Evolutionary conservation across 2,113 vertebrate genomes (phyloP), one percentile per base, ranked within the genome.

Genomic region (Salminus brasiliensis): DNA sequence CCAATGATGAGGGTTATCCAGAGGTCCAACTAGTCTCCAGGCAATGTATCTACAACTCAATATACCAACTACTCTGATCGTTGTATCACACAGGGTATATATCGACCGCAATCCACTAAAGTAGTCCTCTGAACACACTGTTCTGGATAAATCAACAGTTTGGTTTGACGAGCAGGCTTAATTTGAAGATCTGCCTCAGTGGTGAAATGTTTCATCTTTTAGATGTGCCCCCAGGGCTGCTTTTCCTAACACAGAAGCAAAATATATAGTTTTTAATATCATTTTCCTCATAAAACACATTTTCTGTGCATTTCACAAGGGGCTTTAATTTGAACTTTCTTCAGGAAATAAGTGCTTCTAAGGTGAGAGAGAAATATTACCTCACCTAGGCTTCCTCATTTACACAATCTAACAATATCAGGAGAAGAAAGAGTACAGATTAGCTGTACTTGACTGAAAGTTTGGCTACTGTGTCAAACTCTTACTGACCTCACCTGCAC

Each of bases 1-100:
- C 32, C 71, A 78, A 86, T 89, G 84, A 88, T 85, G 83, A 88
- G 84, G 84, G 82, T 86, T 85, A 81, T 76, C 77, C 43, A 10
- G 78, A 72, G 36, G 87, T 68, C 70, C 10, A n/a, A 41, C 43
- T 60, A 73, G 68, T 65, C 74, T 72, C 77, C 23, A 52, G 73
- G 63, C 23, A 74, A 39, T 41, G 71, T 52, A 77, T 69, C 72
- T 59, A 25, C 55, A 32, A 39, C 74, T 55, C 23, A 18, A 63
- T 63, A 18, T 21, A 63, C 21, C n/a, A 41, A 21, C 57, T 36
- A 21, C 30, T 72, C 57, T n/a, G 57, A 53, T 39, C 52, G n/a
- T 72, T 32, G 32, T 21, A 34, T 36, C 60, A 63, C 60, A 36
- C 16, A 1, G 60, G 60, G 32, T 18, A 3, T 59, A 30, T 79